Base-by-base conservation (phyloP, 2,797 vertebrate species). In the Ptychobarbus kaznakovi region DNA sequence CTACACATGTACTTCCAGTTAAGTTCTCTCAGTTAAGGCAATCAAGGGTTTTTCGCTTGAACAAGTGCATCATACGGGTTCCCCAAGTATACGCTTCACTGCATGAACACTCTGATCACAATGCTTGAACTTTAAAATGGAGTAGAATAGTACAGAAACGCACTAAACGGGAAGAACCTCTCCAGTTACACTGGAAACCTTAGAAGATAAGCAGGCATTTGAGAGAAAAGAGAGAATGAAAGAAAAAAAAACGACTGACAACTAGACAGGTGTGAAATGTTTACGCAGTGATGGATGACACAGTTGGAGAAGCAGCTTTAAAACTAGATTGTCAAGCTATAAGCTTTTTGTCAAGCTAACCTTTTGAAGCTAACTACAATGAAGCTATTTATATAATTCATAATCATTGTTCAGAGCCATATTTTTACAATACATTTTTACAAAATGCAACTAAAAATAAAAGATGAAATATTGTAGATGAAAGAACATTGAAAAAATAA, bases 321-420 rank as follows among this genome's bases (percentile, higher is more conserved):
- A 73, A 73, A 46, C 42, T 73, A 73, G 25, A 74, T 28, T 32
- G 25, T 74, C 25, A 49, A 73, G n/a, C 42, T 73, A 42, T 22
- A 49, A 49, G 16, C 44, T 18, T 46, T 4, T 32, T 49, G 15
- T 32, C 1, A 32, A 18, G 70, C 46, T 28, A 51, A 51, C n/a
- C 4, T 49, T 42, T 74, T 32, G 8, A 51, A 51, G 42, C 1
- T 73, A 9, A 46, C n/a, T 49, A 28, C 63, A 16, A 5, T 74
- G n/a, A 73, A 49, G 44, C 70, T 73, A 49, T 28, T 10, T 73
- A 49, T 18, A 49, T 32, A 6, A 44, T 70, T 25, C 22, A 44
- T 22, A 32, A 32, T 65, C 25, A 65, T 32, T 58, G 56, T 58
- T 16, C 28, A 65, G 28, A 65, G 63, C 28, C 63, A 66, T 18